These are phyloP conservation scores for Phania funesta DNA, from an alignment of 2,888 invertebrate genomes.

Conservation along the genomic window DNA sequence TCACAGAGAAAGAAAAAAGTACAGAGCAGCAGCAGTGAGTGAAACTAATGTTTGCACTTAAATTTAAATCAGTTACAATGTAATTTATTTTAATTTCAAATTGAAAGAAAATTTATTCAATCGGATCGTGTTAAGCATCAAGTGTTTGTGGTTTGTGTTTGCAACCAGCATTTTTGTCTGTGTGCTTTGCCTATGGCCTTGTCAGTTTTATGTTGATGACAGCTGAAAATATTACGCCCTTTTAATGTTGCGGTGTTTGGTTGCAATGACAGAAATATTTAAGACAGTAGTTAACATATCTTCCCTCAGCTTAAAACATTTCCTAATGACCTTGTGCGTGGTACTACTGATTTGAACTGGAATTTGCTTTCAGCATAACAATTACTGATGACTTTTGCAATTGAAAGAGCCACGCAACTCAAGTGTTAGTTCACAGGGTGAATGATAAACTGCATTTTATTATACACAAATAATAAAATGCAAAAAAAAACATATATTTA, in stretches of 20 bases:
- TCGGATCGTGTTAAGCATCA: too few relatives aligned
- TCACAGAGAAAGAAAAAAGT: neutral
- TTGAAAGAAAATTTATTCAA: too few relatives aligned
- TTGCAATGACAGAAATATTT: neutral
- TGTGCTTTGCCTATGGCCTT: neutral
- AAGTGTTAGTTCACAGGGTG: too few relatives aligned
- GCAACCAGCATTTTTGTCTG: neutral
- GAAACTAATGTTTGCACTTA: neutral
- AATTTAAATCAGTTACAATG: constrained; percentile 13
- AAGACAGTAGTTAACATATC: neutral
- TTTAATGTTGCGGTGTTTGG: neutral
- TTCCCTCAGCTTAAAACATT: neutral
- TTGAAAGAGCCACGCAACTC: neutral
- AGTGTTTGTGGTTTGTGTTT: too few relatives aligned
- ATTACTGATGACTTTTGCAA: neutral
- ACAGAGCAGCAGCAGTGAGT: neutral
- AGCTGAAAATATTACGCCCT: neutral
- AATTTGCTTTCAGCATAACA: neutral
- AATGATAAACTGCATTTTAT: too few relatives aligned
- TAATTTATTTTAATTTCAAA: constrained; percentile 12
- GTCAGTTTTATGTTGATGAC: neutral
- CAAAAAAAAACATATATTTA: too few relatives aligned
- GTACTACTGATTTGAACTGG: neutral
- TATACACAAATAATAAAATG: too few relatives aligned
- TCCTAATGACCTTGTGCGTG: constrained; percentile 11